Percentiles rank a stretch among this genome's conserved stretches.
Conservation (phyloP, 2,888 invertebrate species). For the Gymnocheta viridis region DNA sequence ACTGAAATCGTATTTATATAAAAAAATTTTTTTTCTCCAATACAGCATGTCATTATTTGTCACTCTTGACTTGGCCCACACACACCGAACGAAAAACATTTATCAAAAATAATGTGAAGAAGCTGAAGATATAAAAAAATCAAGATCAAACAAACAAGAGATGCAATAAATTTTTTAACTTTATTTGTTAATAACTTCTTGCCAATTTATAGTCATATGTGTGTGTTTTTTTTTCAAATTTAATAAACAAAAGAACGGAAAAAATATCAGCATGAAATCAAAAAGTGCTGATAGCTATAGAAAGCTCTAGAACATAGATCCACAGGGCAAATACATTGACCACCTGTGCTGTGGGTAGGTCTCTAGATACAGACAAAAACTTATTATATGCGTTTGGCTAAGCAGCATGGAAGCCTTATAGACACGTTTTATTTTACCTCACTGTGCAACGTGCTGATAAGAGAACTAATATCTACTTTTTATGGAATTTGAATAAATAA, state of each 20-base stretch:
- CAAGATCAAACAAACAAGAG: conserved; percentile 1
- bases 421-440: too few relatives aligned
- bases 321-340: too few relatives aligned
- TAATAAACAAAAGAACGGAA: neutral
- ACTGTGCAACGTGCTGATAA: too few relatives aligned
- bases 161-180: conserved; percentile 27
- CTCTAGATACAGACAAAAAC: too few relatives aligned
- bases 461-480: too few relatives aligned
- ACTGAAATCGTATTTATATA: conserved; percentile 47
- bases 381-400: too few relatives aligned
- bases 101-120: conserved; percentile 12
- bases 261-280: too few relatives aligned
- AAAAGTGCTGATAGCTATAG: too few relatives aligned
- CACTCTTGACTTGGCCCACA: conserved; percentile 67
- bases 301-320: too few relatives aligned
- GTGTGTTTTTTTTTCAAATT: neutral
- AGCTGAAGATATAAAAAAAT: neutral
- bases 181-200: conserved; percentile 30
- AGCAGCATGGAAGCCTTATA: too few relatives aligned
- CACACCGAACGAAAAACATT: conserved; percentile 54
- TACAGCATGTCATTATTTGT: conserved; percentile 61
- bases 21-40: conserved; percentile 48
- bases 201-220: conserved; percentile 24
- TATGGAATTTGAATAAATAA: too few relatives aligned
- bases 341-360: too few relatives aligned